These are phyloP conservation scores for Muschampia plurimacula DNA, from an alignment of 2,888 invertebrate genomes.

Conservation along the genomic window DNA sequence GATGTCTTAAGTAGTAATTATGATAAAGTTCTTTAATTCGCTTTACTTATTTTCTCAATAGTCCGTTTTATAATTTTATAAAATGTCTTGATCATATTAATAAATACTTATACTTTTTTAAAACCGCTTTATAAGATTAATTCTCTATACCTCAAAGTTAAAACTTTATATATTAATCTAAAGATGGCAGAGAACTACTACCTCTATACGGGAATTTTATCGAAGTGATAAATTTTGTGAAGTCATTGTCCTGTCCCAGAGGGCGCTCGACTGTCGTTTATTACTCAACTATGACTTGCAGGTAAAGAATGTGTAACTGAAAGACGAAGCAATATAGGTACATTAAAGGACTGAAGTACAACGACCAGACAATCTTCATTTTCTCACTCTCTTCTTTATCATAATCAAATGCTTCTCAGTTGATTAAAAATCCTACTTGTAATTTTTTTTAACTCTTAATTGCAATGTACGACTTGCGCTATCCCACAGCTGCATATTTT, in stretches of 20 bases:
- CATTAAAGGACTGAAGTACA: too few species aligned
- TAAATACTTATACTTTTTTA: slow-evolving; percentile 6
- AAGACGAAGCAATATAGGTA: not conserved
- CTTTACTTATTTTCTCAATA: slow-evolving; percentile 5
- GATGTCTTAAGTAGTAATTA: slow-evolving; percentile 20
- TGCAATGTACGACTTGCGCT: too few species aligned
- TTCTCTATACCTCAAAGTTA: too few species aligned
- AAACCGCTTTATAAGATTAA: not conserved
- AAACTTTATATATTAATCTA: too few species aligned
- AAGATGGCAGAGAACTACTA: too few species aligned
- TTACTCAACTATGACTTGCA: not conserved
- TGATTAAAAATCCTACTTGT: too few species aligned
- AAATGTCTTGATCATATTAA: slow-evolving; percentile 9
- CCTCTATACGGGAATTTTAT: not conserved
- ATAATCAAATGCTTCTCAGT: too few species aligned
- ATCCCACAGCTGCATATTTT: too few species aligned
- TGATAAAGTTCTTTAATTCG: slow-evolving; percentile 7
- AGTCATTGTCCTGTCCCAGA: not conserved
- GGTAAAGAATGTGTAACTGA: not conserved
- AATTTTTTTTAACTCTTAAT: too few species aligned
- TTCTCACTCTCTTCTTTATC: too few species aligned
- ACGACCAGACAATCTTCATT: too few species aligned
- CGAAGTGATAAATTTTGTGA: not conserved
- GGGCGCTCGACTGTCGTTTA: not conserved
- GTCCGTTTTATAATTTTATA: slow-evolving; percentile 1